phyloP scores from a whole-genome alignment of 2,113 vertebrate species.

The Burhinus bistriatus region DNA sequence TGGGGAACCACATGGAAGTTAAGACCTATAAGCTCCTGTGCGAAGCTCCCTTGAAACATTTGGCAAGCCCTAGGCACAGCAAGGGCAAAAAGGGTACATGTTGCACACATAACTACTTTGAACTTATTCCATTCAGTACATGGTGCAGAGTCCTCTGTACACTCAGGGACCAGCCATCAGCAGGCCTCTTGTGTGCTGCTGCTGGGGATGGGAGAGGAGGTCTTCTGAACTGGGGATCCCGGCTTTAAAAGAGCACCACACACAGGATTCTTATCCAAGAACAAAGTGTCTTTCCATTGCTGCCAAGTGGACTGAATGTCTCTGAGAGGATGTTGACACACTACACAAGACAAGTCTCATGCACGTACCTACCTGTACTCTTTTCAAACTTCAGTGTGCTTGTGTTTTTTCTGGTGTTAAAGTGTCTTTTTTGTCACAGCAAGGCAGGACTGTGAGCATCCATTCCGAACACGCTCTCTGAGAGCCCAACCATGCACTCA shows the following conservation, averaged over 20 bases:
- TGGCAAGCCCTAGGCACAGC: background rate
- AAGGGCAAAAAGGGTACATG: background rate
- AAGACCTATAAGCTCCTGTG: background rate
- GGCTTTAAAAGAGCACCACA: background rate
- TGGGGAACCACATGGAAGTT: background rate
- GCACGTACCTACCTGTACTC: background rate
- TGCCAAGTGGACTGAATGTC: background rate
- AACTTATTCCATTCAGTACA: background rate
- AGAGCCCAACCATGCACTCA: background rate
- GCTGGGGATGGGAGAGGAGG: background rate
- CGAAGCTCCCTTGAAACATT: background rate
- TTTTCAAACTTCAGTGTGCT: background rate
- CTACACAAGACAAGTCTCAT: background rate
- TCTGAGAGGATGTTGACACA: background rate
- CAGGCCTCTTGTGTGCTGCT: background rate
- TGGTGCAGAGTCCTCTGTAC: background rate
- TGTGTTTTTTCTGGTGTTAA: background rate
- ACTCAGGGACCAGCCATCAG: background rate
- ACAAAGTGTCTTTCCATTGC: background rate
- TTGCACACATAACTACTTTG: background rate
- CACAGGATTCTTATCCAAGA: background rate
- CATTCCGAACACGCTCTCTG: background rate
- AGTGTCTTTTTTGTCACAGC: background rate
- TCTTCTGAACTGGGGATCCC: fast-evolving
- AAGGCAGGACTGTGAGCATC: background rate